Evolutionary conservation across 92 coral and sea anemone species (phyloP), one percentile per base, ranked within the genome.

Genomic region (Pocillopora meandrina): DNA sequence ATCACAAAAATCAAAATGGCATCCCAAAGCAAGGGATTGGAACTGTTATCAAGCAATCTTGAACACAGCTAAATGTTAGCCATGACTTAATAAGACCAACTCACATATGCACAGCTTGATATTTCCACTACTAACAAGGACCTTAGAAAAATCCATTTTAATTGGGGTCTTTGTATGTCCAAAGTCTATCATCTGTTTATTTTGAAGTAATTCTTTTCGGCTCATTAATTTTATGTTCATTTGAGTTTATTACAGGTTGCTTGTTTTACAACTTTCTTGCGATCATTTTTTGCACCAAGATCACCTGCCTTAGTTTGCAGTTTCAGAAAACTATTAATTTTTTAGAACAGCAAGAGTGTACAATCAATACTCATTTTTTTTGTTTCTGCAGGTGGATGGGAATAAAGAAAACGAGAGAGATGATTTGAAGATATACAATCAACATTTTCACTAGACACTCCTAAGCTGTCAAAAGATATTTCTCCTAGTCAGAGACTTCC

Each of bases 401-500:
- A 75, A 75, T 21, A 58, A 58, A 20, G 47, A 58, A 56, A 23
- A 75, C 23, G 65, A 75, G 65, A 75, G 66, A 57, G 79, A 26
- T 75, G 42, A 56, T 75, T 75, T 18, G 10, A 57, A 20, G 79
- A 75, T 20, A 75, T 65, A 75, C 67, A 11, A 57, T 75, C 79
- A 75, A 75, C 79, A 68, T 12, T 68, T 23, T 68, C 72, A 68
- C 72, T 68, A 26, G 72, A 68, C 65, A 75, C 47, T 58, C 9
- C 47, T 75, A 61, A 73, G 77, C 61, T 73, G 77, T 19, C 61
- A 55, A 52, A 49, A 73, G 62, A 55, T 52, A 61, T 73, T 73
- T 49, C 61, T 73, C 62, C 77, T 33, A 64, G 85, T 49, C 85
- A 20, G 74, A 80, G 85, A 65, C 73, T 57, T 57, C 65, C 71